Conservation (phyloP, 2,113 vertebrate species). For the Rattus norvegicus region GRCr8 NC_086021.1:116857001-116857500, state of each 20-base stretch:
- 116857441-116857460: too few species aligned
- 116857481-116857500: too few species aligned
- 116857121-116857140: background rate
- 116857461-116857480: too few species aligned
- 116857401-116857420: too few species aligned
- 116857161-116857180: background rate
- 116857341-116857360: background rate
- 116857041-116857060: slow-evolving; percentile 33
- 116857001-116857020: slow-evolving; percentile 41
- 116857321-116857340: background rate
- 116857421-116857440: too few species aligned
- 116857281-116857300: background rate
- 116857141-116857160: background rate
- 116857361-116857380: too few species aligned
- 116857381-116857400: too few species aligned
- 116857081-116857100: background rate
- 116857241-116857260: background rate
- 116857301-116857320: background rate
- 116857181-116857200: background rate
- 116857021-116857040: slow-evolving; percentile 15
- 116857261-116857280: background rate
- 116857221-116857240: background rate
- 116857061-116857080: slow-evolving; percentile 52
- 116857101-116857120: background rate
- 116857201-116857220: background rate